Evolutionary conservation across 2,888 invertebrate genomes (phyloP), one percentile per base, ranked within the genome.

Genomic region (Cheilosia variabilis): DNA sequence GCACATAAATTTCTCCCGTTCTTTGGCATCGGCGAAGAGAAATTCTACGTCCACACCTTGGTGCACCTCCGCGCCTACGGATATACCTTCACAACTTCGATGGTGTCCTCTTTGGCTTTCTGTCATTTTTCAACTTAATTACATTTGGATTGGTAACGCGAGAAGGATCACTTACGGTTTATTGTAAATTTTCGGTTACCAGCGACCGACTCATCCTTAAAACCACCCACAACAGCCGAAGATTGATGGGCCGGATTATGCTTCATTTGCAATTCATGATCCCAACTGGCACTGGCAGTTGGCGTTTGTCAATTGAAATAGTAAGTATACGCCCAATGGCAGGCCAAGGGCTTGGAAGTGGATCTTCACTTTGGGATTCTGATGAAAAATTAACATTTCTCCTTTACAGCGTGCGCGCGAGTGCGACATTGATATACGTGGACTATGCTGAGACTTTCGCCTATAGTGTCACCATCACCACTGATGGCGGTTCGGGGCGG

Each of bases 111-210:
- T 62, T 86, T 83, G 71, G 52, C 58, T 72, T 65, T 63, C 60
- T 66, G 81, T 86, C 71, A 81, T 86, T 86, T 81, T 81, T 86
- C 86, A 86, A 86, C 76, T 86, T 86, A 86, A 86, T 86, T 86
- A 77, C 86, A 71, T 72, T 86, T 72, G 86, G 58, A 86, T 86
- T 86, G 81, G 86, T 81, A 86, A 86, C 81, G 86, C 86, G 81
- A 86, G 86, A 86, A 86, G 86, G 86, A 86, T 86, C 86, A 81
- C 86, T 86, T 86, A 86, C 86, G 57, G 55, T 75, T 66, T 43
- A 34, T 4, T 13, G 57, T 58, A 52, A 50, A 50, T 66, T 66
- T 52, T 41, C 34, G 72, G 55, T 71, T 55, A 62, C 60, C 43
- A 66, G 13, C 62, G 41, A 68, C 58, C 71, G 80, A 57, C 86